Conservation (phyloP, 2,888 invertebrate genomes). For the Drosophila limbata region DNA sequence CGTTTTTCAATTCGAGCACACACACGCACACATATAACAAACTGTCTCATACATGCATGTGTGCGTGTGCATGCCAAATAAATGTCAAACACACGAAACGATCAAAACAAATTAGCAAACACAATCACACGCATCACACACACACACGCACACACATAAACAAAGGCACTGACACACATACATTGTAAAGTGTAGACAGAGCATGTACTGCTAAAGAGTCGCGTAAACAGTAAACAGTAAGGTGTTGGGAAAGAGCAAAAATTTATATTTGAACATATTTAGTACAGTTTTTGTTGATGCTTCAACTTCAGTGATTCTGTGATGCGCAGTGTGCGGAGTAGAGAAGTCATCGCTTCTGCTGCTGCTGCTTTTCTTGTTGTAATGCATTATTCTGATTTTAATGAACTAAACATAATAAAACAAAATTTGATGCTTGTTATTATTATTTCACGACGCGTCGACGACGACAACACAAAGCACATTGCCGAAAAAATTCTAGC, state of each 20-base stretch:
- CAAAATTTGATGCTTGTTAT: constrained; percentile 1
- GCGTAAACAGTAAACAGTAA: constrained; percentile 26
- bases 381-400: constrained; percentile 29
- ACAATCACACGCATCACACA: constrained; percentile 14
- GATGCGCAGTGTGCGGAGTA: constrained; percentile 1
- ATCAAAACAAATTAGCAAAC: constrained; percentile 65
- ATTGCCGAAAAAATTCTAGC: constrained; percentile 80
- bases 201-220: constrained; percentile 28
- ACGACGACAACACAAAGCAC: constrained; percentile 64
- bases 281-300: constrained; percentile 43
- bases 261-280: constrained; percentile 28
- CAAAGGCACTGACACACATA: constrained; percentile 4
- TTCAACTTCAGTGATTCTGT: constrained; percentile 20
- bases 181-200: constrained; percentile 3
- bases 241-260: constrained; percentile 14
- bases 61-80: constrained; percentile 8
- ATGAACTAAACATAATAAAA: constrained; percentile 2
- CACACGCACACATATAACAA: background rate
- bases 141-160: constrained; percentile 13
- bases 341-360: constrained; percentile 14
- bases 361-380: constrained; percentile 19
- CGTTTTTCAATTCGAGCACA: background rate
- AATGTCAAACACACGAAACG: constrained; percentile 56
- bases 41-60: background rate
- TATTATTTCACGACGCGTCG: constrained; percentile 46